Evolutionary conservation across 2,113 vertebrate genomes (phyloP).

Genomic region (Calidris pygmaea): DNA sequence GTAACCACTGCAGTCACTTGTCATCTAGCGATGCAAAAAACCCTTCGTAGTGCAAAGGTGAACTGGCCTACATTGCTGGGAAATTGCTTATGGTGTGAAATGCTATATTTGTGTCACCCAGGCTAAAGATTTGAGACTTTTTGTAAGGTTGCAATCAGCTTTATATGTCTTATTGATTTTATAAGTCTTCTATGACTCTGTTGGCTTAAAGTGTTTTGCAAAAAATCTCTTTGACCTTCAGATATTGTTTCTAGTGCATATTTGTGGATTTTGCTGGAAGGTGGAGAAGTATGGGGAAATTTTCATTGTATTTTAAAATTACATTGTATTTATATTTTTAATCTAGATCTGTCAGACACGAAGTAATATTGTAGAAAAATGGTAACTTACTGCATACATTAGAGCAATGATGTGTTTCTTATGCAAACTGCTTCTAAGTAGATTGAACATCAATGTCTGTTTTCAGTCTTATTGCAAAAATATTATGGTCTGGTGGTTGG

Average conservation of each 20-base stretch:
- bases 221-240: neutral
- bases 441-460: neutral
- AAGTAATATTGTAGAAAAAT: neutral
- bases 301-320: neutral
- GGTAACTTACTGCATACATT: neutral
- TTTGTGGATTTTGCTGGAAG: neutral
- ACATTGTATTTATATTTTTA: neutral
- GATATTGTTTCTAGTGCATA: neutral
- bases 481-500: neutral
- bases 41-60: neutral
- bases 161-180: conserved; percentile 6
- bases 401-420: neutral
- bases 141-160: neutral
- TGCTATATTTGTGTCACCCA: neutral
- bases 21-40: neutral
- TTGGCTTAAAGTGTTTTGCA: neutral
- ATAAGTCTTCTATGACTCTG: neutral
- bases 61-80: neutral
- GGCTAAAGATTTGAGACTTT: neutral
- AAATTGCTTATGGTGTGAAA: neutral
- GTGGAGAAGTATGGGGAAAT: neutral
- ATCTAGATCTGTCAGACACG: neutral
- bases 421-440: neutral
- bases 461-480: neutral
- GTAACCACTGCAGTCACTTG: neutral